Conservation (phyloP, 2,113 vertebrate genomes). For the Serinus canaria region DNA sequence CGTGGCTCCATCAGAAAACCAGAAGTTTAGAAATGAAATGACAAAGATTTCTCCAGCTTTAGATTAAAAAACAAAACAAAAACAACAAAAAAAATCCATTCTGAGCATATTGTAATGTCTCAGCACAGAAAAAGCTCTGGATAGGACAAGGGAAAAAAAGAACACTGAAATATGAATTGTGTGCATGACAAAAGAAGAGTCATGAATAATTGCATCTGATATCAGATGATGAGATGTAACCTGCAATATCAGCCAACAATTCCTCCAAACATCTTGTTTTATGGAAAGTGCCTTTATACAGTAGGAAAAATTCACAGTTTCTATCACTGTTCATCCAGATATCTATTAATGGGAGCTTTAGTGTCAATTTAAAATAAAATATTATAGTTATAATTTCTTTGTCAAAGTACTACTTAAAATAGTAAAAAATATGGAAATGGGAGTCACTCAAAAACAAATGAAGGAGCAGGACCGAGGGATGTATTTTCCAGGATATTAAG, state of each 20-base stretch:
- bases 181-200: background rate
- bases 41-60: background rate
- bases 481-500: background rate
- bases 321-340: background rate
- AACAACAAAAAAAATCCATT: background rate
- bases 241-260: background rate
- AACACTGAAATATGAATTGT: constrained; percentile 22
- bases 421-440: background rate
- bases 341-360: background rate
- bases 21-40: constrained; percentile 17
- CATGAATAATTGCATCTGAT: background rate
- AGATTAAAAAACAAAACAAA: background rate
- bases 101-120: background rate
- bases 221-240: background rate
- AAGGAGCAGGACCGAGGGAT: background rate
- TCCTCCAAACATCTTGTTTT: background rate
- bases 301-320: background rate
- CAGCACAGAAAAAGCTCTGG: background rate
- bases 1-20: background rate
- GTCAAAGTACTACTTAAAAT: background rate
- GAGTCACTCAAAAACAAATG: background rate
- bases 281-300: background rate
- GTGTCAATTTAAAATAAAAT: background rate
- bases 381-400: background rate
- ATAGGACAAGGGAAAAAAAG: background rate